A percentile compares a stretch with the other conserved stretches of the same genome.
phyloP scores from a whole-genome alignment of 2,113 vertebrate genomes.

The Telmatochromis bifrenatus region DNA sequence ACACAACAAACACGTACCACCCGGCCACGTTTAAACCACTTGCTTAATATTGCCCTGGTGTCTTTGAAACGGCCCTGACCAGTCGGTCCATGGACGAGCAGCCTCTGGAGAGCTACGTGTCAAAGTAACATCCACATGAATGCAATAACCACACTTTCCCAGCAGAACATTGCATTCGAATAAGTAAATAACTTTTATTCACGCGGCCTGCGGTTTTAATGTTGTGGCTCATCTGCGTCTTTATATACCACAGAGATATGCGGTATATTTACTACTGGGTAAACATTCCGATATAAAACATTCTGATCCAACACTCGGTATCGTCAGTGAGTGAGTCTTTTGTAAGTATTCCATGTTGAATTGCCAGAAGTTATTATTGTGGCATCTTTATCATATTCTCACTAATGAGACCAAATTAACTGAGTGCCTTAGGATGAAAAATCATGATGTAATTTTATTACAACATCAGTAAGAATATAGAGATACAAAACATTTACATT shows the following conservation, averaged over 20 bases:
- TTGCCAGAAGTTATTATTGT: not conserved
- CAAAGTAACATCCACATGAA: not conserved
- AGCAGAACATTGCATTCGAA: not conserved
- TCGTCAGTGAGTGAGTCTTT: not conserved
- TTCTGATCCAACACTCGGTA: not conserved
- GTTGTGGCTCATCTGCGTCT: not conserved
- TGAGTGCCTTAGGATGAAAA: not conserved
- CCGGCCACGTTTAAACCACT: not conserved
- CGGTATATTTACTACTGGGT: not conserved
- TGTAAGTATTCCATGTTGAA: not conserved
- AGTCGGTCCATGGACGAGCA: not conserved
- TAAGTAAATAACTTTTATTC: not conserved
- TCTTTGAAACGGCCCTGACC: not conserved
- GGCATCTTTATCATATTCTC: not conserved
- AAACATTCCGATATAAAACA: not conserved
- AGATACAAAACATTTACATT: not conserved
- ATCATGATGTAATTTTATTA: not conserved
- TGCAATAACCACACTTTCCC: not conserved
- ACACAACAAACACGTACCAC: not conserved
- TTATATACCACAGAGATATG: not conserved
- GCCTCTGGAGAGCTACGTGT: not conserved
- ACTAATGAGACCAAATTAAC: not conserved
- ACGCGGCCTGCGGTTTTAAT: not conserved
- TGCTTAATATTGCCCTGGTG: not conserved
- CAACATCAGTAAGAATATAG: not conserved